Evolutionary conservation across 2,113 vertebrate genomes (phyloP).

Genomic region (Lepus americanus): DNA sequence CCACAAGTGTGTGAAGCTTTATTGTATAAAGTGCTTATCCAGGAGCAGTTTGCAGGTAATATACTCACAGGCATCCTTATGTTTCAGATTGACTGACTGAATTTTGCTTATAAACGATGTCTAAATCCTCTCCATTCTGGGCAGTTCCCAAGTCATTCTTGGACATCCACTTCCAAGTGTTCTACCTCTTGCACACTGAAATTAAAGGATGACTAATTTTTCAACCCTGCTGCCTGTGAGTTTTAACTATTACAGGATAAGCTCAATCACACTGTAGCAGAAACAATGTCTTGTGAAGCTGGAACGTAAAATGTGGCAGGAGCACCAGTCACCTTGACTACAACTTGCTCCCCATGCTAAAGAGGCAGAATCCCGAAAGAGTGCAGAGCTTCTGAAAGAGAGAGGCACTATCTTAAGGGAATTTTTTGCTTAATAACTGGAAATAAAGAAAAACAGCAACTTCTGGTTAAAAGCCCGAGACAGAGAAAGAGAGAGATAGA

Average conservation of each 20-base stretch:
- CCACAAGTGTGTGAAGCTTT: background rate
- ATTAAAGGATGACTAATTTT: background rate
- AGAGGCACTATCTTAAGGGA: background rate
- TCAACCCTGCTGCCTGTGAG: background rate
- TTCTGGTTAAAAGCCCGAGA: background rate
- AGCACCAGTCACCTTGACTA: background rate
- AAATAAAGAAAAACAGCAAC: background rate
- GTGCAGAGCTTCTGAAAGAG: background rate
- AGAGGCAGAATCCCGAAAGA: background rate
- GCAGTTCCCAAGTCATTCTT: background rate
- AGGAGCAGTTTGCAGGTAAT: background rate
- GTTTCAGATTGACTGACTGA: background rate
- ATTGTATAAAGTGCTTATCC: background rate
- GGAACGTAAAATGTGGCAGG: background rate
- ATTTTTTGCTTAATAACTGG: background rate
- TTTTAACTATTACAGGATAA: background rate
- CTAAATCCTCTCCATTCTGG: background rate
- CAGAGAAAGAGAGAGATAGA: background rate
- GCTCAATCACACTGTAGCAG: background rate
- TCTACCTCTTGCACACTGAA: background rate
- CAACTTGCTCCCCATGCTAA: background rate
- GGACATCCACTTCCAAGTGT: background rate
- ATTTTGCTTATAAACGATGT: background rate
- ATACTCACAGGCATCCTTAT: background rate
- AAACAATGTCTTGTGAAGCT: background rate